A percentile compares a stretch with the other conserved stretches of the same genome.
Evolutionary conservation across 2,797 vertebrate species (phyloP).

Genomic region (Lutjanus campechanus): DNA sequence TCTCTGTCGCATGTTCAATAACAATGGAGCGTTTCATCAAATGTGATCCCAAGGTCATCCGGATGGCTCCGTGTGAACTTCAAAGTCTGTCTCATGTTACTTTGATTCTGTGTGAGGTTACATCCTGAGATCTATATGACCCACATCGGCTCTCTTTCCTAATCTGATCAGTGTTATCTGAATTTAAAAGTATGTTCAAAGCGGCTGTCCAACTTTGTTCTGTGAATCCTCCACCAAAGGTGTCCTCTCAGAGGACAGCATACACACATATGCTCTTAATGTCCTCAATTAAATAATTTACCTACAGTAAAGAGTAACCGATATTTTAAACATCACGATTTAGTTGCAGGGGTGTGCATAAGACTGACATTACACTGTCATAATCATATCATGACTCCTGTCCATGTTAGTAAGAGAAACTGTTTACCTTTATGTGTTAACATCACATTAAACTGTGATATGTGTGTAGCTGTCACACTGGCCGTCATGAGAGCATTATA

Average conservation of each 20-base stretch:
- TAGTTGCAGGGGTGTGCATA: too few species aligned
- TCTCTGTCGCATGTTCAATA: slow-evolving; percentile 67
- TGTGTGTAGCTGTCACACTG: too few species aligned
- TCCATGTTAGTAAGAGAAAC: too few species aligned
- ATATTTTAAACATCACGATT: not conserved
- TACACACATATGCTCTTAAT: not conserved
- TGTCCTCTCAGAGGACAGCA: slow-evolving; percentile 36
- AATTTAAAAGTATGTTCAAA: slow-evolving; percentile 76
- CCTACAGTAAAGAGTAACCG: not conserved
- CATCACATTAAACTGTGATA: too few species aligned
- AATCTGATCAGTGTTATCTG: slow-evolving; percentile 67
- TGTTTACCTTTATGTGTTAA: too few species aligned
- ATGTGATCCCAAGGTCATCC: slow-evolving; percentile 64
- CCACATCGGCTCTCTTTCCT: slow-evolving; percentile 49
- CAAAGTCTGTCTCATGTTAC: slow-evolving; percentile 65
- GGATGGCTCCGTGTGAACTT: slow-evolving; percentile 53
- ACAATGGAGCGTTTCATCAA: slow-evolving; percentile 52
- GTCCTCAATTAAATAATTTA: not conserved
- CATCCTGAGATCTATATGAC: slow-evolving; percentile 63
- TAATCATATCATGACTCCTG: too few species aligned
- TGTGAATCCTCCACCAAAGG: slow-evolving; percentile 28
- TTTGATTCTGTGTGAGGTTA: slow-evolving; percentile 74
- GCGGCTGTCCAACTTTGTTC: slow-evolving; percentile 60
- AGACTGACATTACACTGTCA: too few species aligned
- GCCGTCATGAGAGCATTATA: too few species aligned